Evolutionary conservation across 2,888 invertebrate species (phyloP).

Genomic region (Tribolium freemani): DNA sequence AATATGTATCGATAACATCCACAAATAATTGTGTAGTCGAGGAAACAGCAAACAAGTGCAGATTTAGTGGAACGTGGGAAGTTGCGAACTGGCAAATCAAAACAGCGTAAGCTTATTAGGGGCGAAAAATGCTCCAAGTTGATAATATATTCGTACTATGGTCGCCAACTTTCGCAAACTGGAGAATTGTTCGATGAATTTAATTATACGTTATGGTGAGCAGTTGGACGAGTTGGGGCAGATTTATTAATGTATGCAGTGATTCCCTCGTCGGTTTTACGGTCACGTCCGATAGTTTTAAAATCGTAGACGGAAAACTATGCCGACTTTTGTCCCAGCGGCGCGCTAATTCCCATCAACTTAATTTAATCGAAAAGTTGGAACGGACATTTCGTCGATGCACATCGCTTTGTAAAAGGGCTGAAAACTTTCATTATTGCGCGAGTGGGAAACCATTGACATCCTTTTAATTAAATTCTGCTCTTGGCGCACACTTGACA

Average conservation of each 20-base stretch:
- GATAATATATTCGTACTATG: conserved; percentile 34
- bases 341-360: conserved; percentile 33
- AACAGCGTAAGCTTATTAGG: conserved; percentile 14
- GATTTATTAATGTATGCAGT: conserved; percentile 43
- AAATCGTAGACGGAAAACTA: conserved; percentile 21
- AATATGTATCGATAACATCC: conserved; percentile 38
- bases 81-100: conserved; percentile 6
- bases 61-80: no score
- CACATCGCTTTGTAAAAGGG: conserved; percentile 50
- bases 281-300: conserved; percentile 30
- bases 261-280: conserved; percentile 37
- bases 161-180: conserved; percentile 36
- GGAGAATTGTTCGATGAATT: conserved; percentile 44
- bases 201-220: conserved; percentile 42
- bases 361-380: conserved; percentile 43
- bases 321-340: conserved; percentile 31
- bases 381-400: conserved; percentile 46
- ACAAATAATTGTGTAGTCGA: conserved; percentile 26
- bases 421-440: conserved; percentile 54
- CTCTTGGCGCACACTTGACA: conserved; percentile 53
- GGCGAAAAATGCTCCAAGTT: conserved; percentile 37
- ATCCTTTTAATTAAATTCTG: conserved; percentile 56
- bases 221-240: conserved; percentile 37
- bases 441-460: conserved; percentile 51
- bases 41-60: conserved; percentile 17